Conservation (phyloP, 2,888 invertebrate species). For the Caenorhabditis becei region DNA sequence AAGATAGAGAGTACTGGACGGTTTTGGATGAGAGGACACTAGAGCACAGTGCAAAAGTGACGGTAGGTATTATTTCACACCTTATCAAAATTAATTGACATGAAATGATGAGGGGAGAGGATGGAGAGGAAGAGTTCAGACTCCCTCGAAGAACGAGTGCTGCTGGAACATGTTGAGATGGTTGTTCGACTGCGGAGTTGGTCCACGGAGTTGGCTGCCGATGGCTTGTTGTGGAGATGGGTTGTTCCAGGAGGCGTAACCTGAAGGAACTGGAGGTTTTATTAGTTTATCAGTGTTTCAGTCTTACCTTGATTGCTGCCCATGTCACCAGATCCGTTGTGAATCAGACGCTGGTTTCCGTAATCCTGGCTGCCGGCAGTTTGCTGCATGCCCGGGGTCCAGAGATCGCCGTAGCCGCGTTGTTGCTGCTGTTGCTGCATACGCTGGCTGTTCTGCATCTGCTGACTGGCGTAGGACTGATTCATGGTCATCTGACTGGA, state of each 20-base stretch:
- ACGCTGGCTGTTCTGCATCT: conserved; percentile 45
- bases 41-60: neutral
- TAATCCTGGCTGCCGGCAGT: conserved; percentile 32
- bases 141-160: conserved; percentile 44
- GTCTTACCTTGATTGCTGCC: conserved; percentile 33
- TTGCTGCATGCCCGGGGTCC: conserved; percentile 34
- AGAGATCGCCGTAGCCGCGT: conserved; percentile 39
- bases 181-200: conserved; percentile 8
- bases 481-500: conserved; percentile 8
- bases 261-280: conserved; percentile 18
- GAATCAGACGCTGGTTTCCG: conserved; percentile 36
- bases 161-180: conserved; percentile 48
- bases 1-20: conserved; percentile 2
- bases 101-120: neutral
- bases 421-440: conserved; percentile 52
- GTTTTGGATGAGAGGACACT: neutral
- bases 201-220: conserved; percentile 27
- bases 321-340: conserved; percentile 48
- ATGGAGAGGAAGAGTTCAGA: conserved; percentile 21
- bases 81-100: neutral
- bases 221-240: conserved; percentile 22
- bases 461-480: conserved; percentile 22
- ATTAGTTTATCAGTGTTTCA: neutral
- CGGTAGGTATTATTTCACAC: neutral
- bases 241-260: conserved; percentile 44